These are phyloP conservation scores for Helobdella robusta DNA, from an alignment of 2,888 invertebrate species.

Conservation along the genomic window DNA sequence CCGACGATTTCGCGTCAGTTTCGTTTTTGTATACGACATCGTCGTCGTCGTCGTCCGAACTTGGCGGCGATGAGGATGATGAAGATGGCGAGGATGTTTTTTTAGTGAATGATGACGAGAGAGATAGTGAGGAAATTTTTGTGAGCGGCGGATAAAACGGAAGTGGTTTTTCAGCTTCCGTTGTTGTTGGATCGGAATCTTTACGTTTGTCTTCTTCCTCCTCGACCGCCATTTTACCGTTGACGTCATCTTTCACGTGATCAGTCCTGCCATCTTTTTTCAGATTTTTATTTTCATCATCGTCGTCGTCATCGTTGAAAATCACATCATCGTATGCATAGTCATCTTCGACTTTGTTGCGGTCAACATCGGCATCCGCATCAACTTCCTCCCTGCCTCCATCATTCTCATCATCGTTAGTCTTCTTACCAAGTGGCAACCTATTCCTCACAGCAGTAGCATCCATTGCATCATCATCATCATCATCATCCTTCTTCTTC, in stretches of 20 bases:
- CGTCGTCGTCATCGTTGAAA: too few species aligned
- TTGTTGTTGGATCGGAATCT: too few species aligned
- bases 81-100: background rate
- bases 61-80: background rate
- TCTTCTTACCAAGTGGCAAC: too few species aligned
- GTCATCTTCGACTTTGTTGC: too few species aligned
- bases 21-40: background rate
- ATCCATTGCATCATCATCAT: background rate
- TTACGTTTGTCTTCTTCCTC: background rate
- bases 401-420: background rate
- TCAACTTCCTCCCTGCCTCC: background rate
- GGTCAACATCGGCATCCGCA: background rate
- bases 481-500: background rate
- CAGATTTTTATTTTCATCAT: too few species aligned
- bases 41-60: background rate
- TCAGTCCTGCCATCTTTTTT: too few species aligned
- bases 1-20: background rate
- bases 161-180: too few species aligned
- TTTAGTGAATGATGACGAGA: too few species aligned
- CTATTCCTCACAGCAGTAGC: background rate
- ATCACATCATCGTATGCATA: too few species aligned
- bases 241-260: too few species aligned
- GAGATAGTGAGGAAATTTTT: background rate
- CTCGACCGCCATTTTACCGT: background rate
- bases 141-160: constrained; percentile 1